Evolutionary conservation across 2,797 vertebrate species (phyloP), one percentile per base, ranked within the genome.

Genomic region (Clarias pachynema): DNA sequence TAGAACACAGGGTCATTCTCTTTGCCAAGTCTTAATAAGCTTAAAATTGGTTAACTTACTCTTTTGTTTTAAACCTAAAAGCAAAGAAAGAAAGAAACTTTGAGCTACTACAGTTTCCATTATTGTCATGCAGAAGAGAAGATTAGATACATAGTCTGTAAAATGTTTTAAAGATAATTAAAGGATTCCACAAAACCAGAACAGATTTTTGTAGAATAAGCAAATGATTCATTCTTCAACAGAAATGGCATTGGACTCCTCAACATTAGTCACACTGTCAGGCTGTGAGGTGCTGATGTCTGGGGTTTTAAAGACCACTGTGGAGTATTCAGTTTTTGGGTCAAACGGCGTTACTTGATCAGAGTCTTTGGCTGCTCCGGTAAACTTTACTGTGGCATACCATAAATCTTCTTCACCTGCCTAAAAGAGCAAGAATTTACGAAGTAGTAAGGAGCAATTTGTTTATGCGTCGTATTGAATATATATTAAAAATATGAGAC

Each of bases 311-410:
- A 87, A 37, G 73, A 84, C 53, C 68, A 88, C 89, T 29, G 86
- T 85, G 53, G 88, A 88, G 7, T 90, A 90, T n/a, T 89, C 88
- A 0, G 85, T 10, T 29, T 37, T 31, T 15, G 34, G 60, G 8
- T 81, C 86, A 82, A 83, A 85, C 18, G 63, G 86, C 20, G 72
- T 57, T 15, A 16, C 4, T 22, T 24, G 83, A 79, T 78, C 29
- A 72, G 62, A 37, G 15, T 24, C 69, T 65, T 79, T 57, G 22
- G 24, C 59, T 14, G 18, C 37, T 37, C 2, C 31, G 24, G 34
- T 16, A 65, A 87, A n/a, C 29, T 40, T 82, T 65, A 89, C 87
- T 34, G 86, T 85, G 53, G 86, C 62, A n/a, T 89, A 90, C 49
- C 75, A 85, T 59, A 88, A 18, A 0, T 88, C 84, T 20, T 89